These are phyloP conservation scores for Catocala sponsa DNA, from an alignment of 2,888 invertebrate genomes.

Conservation along the genomic window DNA sequence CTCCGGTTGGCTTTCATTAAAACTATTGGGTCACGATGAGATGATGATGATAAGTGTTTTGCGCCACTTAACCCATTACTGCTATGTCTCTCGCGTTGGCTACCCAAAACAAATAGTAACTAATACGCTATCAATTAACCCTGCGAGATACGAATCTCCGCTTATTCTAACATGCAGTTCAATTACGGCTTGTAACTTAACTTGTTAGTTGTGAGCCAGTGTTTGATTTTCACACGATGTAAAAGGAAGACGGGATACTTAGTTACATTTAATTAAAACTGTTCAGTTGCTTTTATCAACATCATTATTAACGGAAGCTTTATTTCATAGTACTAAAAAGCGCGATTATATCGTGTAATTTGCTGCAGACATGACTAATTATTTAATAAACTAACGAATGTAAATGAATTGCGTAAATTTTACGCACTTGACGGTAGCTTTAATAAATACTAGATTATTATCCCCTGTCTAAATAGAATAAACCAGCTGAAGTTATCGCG, in stretches of 20 bases:
- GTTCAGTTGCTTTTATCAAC: slow-evolving; percentile 2
- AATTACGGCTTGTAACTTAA: slow-evolving; percentile 44
- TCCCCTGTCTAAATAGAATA: slow-evolving; percentile 56
- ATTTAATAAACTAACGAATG: slow-evolving; percentile 18
- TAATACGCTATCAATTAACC: slow-evolving; percentile 49
- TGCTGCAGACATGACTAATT: slow-evolving; percentile 15
- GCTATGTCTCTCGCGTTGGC: slow-evolving; percentile 50
- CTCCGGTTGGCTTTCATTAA: slow-evolving; percentile 74
- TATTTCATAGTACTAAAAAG: not conserved
- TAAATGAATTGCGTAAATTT: slow-evolving; percentile 27
- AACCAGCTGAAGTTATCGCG: slow-evolving; percentile 53
- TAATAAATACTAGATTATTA: slow-evolving; percentile 45
- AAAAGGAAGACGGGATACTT: not conserved
- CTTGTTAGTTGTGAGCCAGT: slow-evolving; percentile 31
- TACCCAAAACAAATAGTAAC: slow-evolving; percentile 47
- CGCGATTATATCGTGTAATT: slow-evolving; percentile 4
- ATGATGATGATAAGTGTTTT: slow-evolving; percentile 66
- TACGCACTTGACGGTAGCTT: slow-evolving; percentile 23
- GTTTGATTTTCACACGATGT: slow-evolving; percentile 41
- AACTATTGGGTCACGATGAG: slow-evolving; percentile 77
- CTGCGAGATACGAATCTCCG: slow-evolving; percentile 36
- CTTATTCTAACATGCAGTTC: slow-evolving; percentile 46
- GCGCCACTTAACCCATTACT: slow-evolving; percentile 60
- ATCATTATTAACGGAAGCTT: slow-evolving; percentile 9
- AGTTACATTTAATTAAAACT: slow-evolving; percentile 4